These are phyloP conservation scores for Panagrolaimus sp. DNA, from an alignment of 1,140 invertebrate genomes.

Conservation along the genomic window DNA sequence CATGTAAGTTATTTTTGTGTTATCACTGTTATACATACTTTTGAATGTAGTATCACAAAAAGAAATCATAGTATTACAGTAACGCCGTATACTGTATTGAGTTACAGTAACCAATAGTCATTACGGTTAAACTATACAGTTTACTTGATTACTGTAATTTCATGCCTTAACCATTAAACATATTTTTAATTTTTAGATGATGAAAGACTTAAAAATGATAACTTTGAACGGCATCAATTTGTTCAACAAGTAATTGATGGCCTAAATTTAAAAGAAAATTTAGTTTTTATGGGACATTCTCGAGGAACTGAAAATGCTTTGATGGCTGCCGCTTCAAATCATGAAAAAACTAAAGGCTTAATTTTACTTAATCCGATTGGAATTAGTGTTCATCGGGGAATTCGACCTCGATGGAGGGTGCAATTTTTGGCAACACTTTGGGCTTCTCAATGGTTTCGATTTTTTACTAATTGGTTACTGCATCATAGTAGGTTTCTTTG, in stretches of 20 bases:
- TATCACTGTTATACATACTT: too few species aligned
- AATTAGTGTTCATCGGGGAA: constrained; percentile 29
- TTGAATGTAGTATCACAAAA: too few species aligned
- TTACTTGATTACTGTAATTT: too few species aligned
- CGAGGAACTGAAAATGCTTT: constrained; percentile 46
- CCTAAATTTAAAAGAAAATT: constrained; percentile 30
- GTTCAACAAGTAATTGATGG: constrained; percentile 40
- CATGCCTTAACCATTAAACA: constrained; percentile 10
- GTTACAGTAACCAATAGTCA: too few species aligned
- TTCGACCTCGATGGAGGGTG: constrained; percentile 23
- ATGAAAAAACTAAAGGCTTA: constrained; percentile 27
- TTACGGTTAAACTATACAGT: too few species aligned
- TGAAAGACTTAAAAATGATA: constrained; percentile 30
- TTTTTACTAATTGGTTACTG: constrained; percentile 21
- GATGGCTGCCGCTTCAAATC: constrained; percentile 35
- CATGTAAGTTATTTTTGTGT: constrained; percentile 34
- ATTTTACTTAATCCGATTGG: constrained; percentile 38
- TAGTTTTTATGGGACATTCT: constrained; percentile 48
- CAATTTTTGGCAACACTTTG: background rate
- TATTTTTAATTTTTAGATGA: constrained; percentile 33
- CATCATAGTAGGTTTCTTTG: constrained; percentile 22
- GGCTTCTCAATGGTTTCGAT: constrained; percentile 16
- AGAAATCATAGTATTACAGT: too few species aligned
- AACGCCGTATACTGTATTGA: too few species aligned
- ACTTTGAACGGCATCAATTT: constrained; percentile 38